These are phyloP conservation scores for Steatornis caripensis DNA, from an alignment of 2,113 vertebrate species.

Conservation along the genomic window DNA sequence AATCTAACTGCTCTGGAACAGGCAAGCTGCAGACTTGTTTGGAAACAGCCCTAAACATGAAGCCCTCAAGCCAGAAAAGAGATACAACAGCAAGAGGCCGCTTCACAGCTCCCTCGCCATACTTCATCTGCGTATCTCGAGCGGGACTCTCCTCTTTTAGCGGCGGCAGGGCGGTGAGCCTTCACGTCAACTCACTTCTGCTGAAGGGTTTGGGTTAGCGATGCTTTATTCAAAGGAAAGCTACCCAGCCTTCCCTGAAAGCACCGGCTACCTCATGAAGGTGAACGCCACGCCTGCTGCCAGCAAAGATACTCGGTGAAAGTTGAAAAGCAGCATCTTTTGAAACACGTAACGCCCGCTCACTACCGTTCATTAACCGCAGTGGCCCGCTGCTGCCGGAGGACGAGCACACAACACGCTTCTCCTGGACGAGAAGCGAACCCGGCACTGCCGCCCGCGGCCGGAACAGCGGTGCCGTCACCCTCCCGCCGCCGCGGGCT, in stretches of 20 bases:
- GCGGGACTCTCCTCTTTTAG: not conserved
- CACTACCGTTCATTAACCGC: too few relatives aligned
- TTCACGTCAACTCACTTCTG: fast-evolving
- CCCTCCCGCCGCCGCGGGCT: too few relatives aligned
- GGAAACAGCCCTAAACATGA: not conserved
- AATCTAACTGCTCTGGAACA: fast-evolving
- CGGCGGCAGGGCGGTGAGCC: fast-evolving
- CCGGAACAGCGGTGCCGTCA: too few relatives aligned
- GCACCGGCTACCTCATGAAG: fast-evolving
- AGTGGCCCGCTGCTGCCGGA: too few relatives aligned
- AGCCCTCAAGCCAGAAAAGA: not conserved
- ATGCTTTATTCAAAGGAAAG: not conserved
- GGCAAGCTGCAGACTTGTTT: not conserved
- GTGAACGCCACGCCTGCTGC: not conserved
- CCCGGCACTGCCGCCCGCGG: not conserved
- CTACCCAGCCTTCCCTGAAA: not conserved
- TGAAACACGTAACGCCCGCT: not conserved
- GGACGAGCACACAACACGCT: too few relatives aligned
- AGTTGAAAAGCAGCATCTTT: fast-evolving
- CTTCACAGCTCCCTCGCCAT: not conserved
- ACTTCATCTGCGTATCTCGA: not conserved
- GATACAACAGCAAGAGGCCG: not conserved
- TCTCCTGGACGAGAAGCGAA: too few relatives aligned
- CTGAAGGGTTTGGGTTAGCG: not conserved
- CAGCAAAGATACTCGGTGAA: too few relatives aligned